Base-by-base conservation (phyloP, 2,797 vertebrate genomes). In the Brotula barbata region DNA sequence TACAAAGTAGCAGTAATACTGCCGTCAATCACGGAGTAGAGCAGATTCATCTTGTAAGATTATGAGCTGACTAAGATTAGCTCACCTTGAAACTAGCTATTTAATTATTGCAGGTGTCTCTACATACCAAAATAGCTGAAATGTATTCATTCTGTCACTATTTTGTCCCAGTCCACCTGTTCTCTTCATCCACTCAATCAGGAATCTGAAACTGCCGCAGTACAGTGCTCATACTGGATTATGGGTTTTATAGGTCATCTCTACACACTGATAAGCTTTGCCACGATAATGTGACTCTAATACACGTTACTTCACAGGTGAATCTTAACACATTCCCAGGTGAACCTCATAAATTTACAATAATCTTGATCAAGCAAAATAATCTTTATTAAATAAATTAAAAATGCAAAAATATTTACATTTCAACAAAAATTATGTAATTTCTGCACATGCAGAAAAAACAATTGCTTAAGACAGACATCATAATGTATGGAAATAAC, bases 191-290 rank as follows among this genome's bases (percentile, higher is more conserved):
- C 1, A 8, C 10, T 41, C 46, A 23, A n/a, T 42, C 20, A 15
- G 11, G 5, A 31, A 6, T 58, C 20, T 28, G 19, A 53, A 23
- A 39, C 31, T 55, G 45, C 47, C 25, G 46, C 53, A 66, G n/a
- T 5, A 44, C 31, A 13, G 34, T 36, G 71, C 68, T 52, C 74
- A 64, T 59, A 64, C 22, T 65, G 82, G 89, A 90, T 91, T 89
- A 90, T 41, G 9, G 68, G 84, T 67, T 81, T 83, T 81, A n/a
- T n/a, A 60, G 22, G 36, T 48, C 19, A 13, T 66, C 50, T 64
- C 43, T 28, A 28, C 53, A 63, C 15, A 49, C 46, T 58, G 42
- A 66, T 80, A 78, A 82, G 50, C 73, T 60, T 57, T 22, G 8
- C 3, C 16, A 61, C 2, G 16, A 28, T 41, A 40, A 52, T 46